Evolutionary conservation across 2,113 vertebrate species (phyloP).

Genomic region (Sinocyclocheilus anshuiensis): DNA sequence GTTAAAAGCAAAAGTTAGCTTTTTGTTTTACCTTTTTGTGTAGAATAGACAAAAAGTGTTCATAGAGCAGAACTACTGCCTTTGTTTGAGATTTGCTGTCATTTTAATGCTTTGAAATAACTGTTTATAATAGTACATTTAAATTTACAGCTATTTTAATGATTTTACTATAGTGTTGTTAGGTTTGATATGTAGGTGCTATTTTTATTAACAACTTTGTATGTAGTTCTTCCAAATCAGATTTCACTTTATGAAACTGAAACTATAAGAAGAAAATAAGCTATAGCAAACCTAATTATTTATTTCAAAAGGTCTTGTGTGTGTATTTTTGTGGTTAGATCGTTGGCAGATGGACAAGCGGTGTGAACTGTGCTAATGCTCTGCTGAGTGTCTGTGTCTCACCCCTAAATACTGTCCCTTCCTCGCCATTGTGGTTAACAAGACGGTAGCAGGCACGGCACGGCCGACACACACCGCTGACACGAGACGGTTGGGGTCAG

Average conservation of each 20-base stretch:
- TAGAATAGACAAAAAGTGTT: background rate
- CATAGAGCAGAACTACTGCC: background rate
- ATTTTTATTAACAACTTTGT: background rate
- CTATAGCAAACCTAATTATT: background rate
- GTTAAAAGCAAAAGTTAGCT: background rate
- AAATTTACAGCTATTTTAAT: background rate
- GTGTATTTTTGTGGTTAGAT: constrained; percentile 34
- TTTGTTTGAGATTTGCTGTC: background rate
- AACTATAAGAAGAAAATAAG: background rate
- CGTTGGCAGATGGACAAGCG: constrained; percentile 74
- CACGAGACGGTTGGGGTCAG: constrained; percentile 46
- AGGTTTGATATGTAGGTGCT: background rate
- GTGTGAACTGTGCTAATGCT: constrained; percentile 66
- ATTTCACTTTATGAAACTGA: background rate
- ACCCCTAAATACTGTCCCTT: constrained; percentile 31
- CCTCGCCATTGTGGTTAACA: constrained; percentile 62
- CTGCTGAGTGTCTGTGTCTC: constrained; percentile 24
- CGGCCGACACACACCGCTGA: constrained; percentile 58
- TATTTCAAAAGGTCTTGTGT: constrained; percentile 37
- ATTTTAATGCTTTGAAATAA: background rate
- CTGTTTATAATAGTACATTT: no score
- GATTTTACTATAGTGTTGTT: background rate
- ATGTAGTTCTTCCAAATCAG: no score
- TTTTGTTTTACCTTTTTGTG: background rate
- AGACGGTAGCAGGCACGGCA: constrained; percentile 56